Evolutionary conservation across 2,113 vertebrate species (phyloP), one percentile per base, ranked within the genome.

Genomic region (Marmota monax): DNA sequence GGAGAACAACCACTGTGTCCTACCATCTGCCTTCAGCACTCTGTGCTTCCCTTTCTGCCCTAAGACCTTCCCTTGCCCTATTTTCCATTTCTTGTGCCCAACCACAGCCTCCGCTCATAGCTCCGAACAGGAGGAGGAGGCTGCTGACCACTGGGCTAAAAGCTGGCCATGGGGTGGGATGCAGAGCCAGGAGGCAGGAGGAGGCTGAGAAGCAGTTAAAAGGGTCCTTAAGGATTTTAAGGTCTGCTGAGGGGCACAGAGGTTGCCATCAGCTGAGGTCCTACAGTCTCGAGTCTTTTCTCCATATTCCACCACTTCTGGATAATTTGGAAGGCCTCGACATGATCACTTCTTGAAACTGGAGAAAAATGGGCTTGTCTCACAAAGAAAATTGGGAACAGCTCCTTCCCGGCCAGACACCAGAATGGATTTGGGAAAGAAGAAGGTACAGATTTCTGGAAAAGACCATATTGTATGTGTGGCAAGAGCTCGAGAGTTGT

Each of bases 101-200:
- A 5, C 0, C 0, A 9, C 2, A 27, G n/a, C 5, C 48, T 39
- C 79, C 79, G 39, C 72, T 76, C 18, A 37, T 0, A 4, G 73
- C 51, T 80, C 29, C 27, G 69, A 56, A 85, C 0, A 34, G 56
- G 42, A n/a, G 32, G 32, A 37, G 32, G 32, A 37, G 56, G 58
- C n/a, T 82, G 23, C 61, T 18, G 18, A 42, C 34, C 73, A 85
- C 29, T 45, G 37, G 32, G 56, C 51, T 12, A 37, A 37, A 93
- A 14, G 48, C 0, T 27, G 9, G 4, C 42, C 34, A 1, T 11
- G 8, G 70, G 29, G 34, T 0, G 37, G 7, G 9, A 7, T 4
- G 18, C 45, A 58, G 16, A 42, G 70, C 39, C 25, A 53, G 73
- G 9, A 73, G 22, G 34, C 61, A 63, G 61, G 27, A 53, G 51